phyloP scores from a whole-genome alignment of 2,113 vertebrate species.

The Gambusia holbrooki region DNA sequence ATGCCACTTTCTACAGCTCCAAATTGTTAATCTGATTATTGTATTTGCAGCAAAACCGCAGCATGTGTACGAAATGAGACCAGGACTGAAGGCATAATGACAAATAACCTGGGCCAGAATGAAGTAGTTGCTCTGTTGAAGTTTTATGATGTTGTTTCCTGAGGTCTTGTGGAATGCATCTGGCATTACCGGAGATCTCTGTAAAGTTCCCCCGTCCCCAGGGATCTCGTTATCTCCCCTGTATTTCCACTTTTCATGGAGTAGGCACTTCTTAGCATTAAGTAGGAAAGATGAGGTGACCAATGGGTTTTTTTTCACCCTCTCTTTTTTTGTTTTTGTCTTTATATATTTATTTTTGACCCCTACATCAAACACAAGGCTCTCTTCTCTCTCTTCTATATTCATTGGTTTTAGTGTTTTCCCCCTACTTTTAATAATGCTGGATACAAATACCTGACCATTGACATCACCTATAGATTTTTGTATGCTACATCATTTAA shows the following conservation, averaged over 20 bases:
- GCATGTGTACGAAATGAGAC: conserved; percentile 19
- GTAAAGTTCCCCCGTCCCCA: conserved; percentile 72
- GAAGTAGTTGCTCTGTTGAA: conserved; percentile 68
- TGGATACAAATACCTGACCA: not conserved
- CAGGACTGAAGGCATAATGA: conserved; percentile 58
- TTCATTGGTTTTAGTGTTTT: conserved; percentile 70
- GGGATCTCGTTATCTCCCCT: conserved; percentile 82
- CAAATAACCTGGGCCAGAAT: conserved; percentile 73
- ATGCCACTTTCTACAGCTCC: conserved; percentile 37
- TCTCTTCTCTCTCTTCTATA: conserved; percentile 39
- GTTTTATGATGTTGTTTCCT: conserved; percentile 74
- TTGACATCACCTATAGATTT: too few species aligned
- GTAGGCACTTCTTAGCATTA: conserved; percentile 79
- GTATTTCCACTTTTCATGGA: conserved; percentile 76
- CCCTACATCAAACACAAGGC: conserved; percentile 58
- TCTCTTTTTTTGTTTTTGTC: conserved; percentile 29
- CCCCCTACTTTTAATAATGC: conserved; percentile 64
- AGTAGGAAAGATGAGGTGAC: conserved; percentile 69
- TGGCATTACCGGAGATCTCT: conserved; percentile 71
- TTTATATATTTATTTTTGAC: conserved; percentile 37
- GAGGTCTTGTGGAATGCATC: conserved; percentile 70
- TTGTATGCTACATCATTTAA: conserved; percentile 7
- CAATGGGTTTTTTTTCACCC: conserved; percentile 41
- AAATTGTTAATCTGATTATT: conserved; percentile 70
- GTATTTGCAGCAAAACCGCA: conserved; percentile 55